A percentile compares a stretch with the other conserved stretches of the same genome.
These are phyloP conservation scores for Halocynthia roretzi DNA, from an alignment of 23 tunicate genomes.

Conservation along the genomic window DNA sequence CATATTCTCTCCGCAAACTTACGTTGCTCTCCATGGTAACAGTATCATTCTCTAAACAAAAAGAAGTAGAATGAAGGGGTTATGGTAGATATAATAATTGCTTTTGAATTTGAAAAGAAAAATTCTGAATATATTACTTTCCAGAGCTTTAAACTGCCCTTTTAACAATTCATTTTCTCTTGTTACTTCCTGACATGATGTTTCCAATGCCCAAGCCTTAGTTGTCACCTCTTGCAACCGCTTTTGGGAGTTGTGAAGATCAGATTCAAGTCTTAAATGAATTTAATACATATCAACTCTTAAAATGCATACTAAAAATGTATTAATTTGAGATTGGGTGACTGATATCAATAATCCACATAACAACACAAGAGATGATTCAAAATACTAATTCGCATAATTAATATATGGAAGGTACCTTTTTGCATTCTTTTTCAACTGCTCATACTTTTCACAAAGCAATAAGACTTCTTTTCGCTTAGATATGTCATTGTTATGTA, in stretches of 20 bases:
- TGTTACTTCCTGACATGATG: conserved; percentile 25
- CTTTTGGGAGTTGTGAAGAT: conserved; percentile 14
- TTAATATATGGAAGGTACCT: conserved; percentile 20
- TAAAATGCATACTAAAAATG: background rate
- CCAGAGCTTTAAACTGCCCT: background rate
- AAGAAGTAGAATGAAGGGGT: no score
- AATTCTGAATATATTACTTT: background rate
- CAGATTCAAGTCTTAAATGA: conserved; percentile 25
- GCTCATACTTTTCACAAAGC: conserved; percentile 70
- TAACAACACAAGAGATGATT: background rate
- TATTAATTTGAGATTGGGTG: background rate
- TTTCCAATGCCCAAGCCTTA: conserved; percentile 23
- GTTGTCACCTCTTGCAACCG: conserved; percentile 16
- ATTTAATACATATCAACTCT: background rate
- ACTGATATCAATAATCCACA: background rate
- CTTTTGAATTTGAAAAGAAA: background rate
- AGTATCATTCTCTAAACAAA: no score
- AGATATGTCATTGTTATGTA: conserved; percentile 51
- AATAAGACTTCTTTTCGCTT: conserved; percentile 61
- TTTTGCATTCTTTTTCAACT: conserved; percentile 31
- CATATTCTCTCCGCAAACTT: background rate
- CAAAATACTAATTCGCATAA: background rate
- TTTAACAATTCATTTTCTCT: conserved; percentile 25
- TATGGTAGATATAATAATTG: no score
- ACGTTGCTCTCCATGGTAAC: no score